Base-by-base conservation (phyloP, 92 coral and sea anemone genomes). In the Epizoanthus illoricatus region DNA sequence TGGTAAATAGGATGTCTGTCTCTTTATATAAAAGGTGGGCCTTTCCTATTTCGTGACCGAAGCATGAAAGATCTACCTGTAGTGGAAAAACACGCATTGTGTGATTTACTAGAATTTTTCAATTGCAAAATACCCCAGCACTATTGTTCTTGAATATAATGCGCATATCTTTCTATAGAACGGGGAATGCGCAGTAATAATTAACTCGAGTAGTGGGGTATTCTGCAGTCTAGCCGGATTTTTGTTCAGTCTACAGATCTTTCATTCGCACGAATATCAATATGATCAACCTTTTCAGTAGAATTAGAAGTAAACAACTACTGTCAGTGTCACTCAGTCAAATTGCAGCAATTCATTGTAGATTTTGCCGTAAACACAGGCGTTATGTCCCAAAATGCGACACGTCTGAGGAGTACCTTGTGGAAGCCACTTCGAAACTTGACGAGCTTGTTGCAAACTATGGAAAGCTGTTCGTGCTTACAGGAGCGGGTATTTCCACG, bases 401-500 rank as follows among this genome's bases (percentile, higher is more conserved):
- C 52, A 86, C 61, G 20, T 58, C 91, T 1, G 85, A 84, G 55
- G 58, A 76, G 45, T 89, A 93, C 67, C 74, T 88, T 16, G 89
- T 61, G 80, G 87, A 79, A 79, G 88, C 86, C 76, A 88, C 88
- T 5, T 60, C 42, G 59, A 74, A 72, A 20, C 85, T 93, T 56
- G 92, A 93, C 70, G 89, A 97, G 12, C 89, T 91, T 68, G 79
- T 97, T 57, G 86, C 81, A 0, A 65, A 74, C 21, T 80, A 90
- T 67, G 89, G 79, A 18, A 85, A 78, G 18, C 85, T 97, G 41
- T 91, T 97, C 73, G 99, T 97, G 2, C 45, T 97, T 54, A 93
- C 99, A 4, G 99, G 99, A 13, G 99, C 99, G 0, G 99, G 99
- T 2, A 86, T 97, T 23, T 97, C 99, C 1, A 97, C 99, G 0